Evolutionary conservation across 2,888 invertebrate species (phyloP), one percentile per base, ranked within the genome.

Genomic region (Hirtodrosophila histrioides): DNA sequence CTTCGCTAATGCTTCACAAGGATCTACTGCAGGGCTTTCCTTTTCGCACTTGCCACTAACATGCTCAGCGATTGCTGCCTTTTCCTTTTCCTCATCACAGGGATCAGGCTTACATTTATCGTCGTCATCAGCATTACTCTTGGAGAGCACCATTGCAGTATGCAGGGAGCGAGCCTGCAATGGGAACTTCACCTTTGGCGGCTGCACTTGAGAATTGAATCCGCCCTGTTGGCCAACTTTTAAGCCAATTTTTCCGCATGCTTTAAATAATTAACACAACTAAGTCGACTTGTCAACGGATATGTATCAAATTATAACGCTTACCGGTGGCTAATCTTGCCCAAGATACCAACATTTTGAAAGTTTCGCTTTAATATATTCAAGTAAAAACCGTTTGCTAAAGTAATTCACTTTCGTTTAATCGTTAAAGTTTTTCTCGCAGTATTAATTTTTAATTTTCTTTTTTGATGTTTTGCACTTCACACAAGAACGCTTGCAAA

Each of bases 311-410:
- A 37, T 10, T 1, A 3, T 1, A 4, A 31, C 3, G 12, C 75
- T 76, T 74, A 85, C 83, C 82, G 4, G 45, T 46, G 11, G 63
- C 54, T 39, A 82, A 63, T 65, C 73, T 69, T 17, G 48, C 54
- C 57, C 66, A 79, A n/a, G 63, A 36, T 3, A n/a, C 29, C 27
- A 66, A 43, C 81, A 86, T 81, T 49, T 75, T 43, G 5, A n/a
- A 12, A 6, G 33, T 7, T 10, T 11, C 2, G 10, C 4, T 40
- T 40, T 36, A 8, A 31, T 46, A 10, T 35, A 17, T 0, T 27
- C 24, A 7, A 39, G 2, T 12, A 24, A 11, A 39, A 35, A 43
- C 3, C 2, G 10, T 27, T 10, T 11, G 3, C 0, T 9, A n/a
- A 7, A 40, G 1, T 17, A 7, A 11, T 43, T 7, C 0, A 3